Base-by-base conservation (phyloP, 2,797 vertebrate genomes). In the Denticeps clupeoides region DNA sequence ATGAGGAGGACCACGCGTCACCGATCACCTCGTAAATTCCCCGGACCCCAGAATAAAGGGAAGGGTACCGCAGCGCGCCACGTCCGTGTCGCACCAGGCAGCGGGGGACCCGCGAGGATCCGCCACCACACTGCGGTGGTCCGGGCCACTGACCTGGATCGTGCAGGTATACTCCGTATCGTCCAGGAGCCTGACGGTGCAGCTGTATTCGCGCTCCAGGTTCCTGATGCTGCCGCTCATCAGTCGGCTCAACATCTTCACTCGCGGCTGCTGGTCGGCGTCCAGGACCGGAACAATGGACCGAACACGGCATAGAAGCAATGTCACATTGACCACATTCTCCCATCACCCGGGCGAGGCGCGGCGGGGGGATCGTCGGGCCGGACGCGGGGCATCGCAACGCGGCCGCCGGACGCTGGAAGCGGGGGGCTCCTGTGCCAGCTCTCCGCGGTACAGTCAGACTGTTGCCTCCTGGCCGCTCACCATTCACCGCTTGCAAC, bases 141-240 rank as follows among this genome's bases (percentile, higher is more conserved):
- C n/a, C n/a, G n/a, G n/a, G n/a, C n/a, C 67, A 84, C 83, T 82
- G 65, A 96, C 93, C 92, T 97, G 93, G 72, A 97, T 87, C 73
- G 83, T 95, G 87, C 92, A 97, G 68, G 89, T 91, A 79, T 96
- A 97, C 79, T 97, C 93, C 77, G 89, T 88, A 74, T 97, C 93
- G 70, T 97, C 93, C 87, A 97, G 87, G 73, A 96, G 87, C 58
- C 93, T 80, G 68, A 97, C 92, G 56, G 92, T 97, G 83, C 93
- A 97, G 86, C 81, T 87, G 85, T 86, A 93, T 78, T 94, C 91
- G 70, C 91, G 86, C 61, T 96, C 93, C 65, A 97, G 89, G 83
- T 81, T 97, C 85, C 91, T 88, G 85, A 90, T 89, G 86, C 92
- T 97, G 80, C 90, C 89, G 78, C 93, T 97, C 90, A 90, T 87